phyloP scores from a whole-genome alignment of 1,140 invertebrate species.

The Conopomorpha cramerella region DNA sequence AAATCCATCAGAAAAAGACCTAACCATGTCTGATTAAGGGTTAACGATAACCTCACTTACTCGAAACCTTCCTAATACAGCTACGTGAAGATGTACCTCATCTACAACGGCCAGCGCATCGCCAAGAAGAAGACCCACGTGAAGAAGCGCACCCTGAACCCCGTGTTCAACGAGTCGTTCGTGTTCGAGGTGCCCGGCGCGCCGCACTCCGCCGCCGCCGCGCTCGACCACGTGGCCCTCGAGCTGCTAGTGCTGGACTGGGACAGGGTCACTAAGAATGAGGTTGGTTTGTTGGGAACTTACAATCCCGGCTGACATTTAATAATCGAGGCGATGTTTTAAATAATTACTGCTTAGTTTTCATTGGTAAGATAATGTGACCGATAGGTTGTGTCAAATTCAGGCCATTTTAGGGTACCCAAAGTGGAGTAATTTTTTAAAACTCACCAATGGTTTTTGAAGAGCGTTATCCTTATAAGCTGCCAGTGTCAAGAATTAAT shows the following conservation, averaged over 20 bases:
- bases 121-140: conserved; percentile 99
- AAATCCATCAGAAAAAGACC: no score
- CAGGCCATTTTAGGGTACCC: no score
- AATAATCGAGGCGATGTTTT: conserved; percentile 1
- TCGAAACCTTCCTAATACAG: conserved; percentile 17
- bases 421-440: no score
- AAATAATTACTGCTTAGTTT: conserved; percentile 4
- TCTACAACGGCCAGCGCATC: conserved; percentile 96
- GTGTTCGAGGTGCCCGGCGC: conserved; percentile 79
- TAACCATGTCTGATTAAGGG: no score
- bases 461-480: no score
- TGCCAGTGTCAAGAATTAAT: no score
- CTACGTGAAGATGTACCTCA: conserved; percentile 95
- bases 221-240: conserved; percentile 86
- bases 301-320: no score
- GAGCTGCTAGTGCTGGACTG: conserved; percentile 95
- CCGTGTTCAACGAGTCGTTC: conserved; percentile 98
- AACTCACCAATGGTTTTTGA: no score
- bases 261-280: conserved; percentile 97
- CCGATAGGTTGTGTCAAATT: no score
- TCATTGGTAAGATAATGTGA: no score
- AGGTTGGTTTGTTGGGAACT: conserved; percentile 65
- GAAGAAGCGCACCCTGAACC: conserved; percentile 96
- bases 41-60: no score
- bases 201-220: conserved; percentile 80